These are phyloP conservation scores for Rhopilema esculentum DNA, from an alignment of 30 jellyfish, hydroid and myxozoan genomes.

Conservation along the genomic window DNA sequence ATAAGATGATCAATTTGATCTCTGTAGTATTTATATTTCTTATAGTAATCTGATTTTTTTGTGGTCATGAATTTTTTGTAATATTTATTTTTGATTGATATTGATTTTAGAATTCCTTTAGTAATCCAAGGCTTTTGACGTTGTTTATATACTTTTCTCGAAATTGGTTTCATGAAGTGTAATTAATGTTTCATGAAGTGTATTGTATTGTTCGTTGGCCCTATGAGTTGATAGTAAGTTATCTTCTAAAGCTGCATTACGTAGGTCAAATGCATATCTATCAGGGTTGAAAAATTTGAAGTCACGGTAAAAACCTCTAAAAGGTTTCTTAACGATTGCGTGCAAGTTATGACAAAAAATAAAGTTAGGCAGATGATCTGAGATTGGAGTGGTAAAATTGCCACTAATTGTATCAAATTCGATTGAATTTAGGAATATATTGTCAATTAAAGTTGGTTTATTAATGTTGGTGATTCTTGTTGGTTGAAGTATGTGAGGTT, in stretches of 20 bases:
- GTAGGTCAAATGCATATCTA: constrained; percentile 6
- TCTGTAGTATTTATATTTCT: constrained; percentile 27
- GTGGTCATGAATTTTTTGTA: constrained; percentile 11
- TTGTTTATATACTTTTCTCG: constrained; percentile 30
- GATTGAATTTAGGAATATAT: constrained; percentile 25
- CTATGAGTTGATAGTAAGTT: constrained; percentile 2
- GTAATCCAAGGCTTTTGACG: constrained; percentile 63
- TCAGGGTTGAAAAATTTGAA: constrained; percentile 9
- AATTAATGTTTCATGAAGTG: constrained; percentile 25
- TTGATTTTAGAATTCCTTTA: constrained; percentile 27
- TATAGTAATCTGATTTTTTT: constrained; percentile 7
- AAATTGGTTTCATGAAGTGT: constrained; percentile 55
- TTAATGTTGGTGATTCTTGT: constrained; percentile 2
- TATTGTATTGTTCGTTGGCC: constrained; percentile 46
- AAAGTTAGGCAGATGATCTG: constrained; percentile 56
- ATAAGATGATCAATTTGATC: constrained; percentile 25
- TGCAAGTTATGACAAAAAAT: constrained; percentile 11
- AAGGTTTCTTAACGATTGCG: neutral
- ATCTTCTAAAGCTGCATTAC: constrained; percentile 4
- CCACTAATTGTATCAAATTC: constrained; percentile 41
- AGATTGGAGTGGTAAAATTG: constrained; percentile 15
- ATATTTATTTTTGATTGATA: constrained; percentile 29
- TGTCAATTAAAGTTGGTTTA: constrained; percentile 42
- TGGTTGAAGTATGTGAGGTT: constrained; percentile 41
- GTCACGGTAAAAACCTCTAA: constrained; percentile 44